These are phyloP conservation scores for Vidua macroura DNA, from an alignment of 2,113 vertebrate species.

Conservation along the genomic window DNA sequence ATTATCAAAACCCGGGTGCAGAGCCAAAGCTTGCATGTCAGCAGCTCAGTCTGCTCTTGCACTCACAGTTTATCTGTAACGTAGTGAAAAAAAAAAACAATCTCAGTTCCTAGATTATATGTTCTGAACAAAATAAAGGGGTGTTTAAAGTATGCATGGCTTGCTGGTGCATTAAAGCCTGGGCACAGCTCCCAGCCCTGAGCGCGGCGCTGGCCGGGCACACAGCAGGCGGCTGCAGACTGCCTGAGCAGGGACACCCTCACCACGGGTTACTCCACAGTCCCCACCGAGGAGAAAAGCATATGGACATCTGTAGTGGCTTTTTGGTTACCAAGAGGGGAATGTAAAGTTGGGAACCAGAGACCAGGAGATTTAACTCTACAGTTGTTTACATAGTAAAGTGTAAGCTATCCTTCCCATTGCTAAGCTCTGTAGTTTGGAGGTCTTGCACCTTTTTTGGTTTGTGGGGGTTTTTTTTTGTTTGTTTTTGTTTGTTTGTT, in stretches of 20 bases:
- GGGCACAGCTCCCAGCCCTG: neutral
- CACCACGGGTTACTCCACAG: fast-evolving
- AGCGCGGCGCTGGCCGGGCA: fast-evolving
- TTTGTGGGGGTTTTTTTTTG: neutral
- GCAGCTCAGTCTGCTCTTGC: neutral
- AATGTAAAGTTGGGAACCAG: neutral
- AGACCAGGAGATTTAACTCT: neutral
- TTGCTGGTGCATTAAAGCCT: fast-evolving
- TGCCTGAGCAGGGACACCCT: fast-evolving
- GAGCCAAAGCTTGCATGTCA: neutral
- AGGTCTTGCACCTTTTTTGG: fast-evolving
- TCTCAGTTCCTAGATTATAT: neutral
- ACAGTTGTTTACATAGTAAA: neutral
- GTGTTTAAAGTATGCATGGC: neutral
- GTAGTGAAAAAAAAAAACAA: neutral
- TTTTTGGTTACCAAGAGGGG: neutral
- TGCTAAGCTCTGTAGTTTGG: neutral
- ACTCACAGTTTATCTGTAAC: neutral
- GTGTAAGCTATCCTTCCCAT: neutral
- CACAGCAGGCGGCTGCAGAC: fast-evolving
- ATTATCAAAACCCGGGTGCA: neutral
- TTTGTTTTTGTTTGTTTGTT: neutral
- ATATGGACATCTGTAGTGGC: fast-evolving
- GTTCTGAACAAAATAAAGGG: neutral
- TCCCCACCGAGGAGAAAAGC: neutral